Conservation (phyloP, 64 coral and sea anemone species). For the Montipora capricornis region DNA sequence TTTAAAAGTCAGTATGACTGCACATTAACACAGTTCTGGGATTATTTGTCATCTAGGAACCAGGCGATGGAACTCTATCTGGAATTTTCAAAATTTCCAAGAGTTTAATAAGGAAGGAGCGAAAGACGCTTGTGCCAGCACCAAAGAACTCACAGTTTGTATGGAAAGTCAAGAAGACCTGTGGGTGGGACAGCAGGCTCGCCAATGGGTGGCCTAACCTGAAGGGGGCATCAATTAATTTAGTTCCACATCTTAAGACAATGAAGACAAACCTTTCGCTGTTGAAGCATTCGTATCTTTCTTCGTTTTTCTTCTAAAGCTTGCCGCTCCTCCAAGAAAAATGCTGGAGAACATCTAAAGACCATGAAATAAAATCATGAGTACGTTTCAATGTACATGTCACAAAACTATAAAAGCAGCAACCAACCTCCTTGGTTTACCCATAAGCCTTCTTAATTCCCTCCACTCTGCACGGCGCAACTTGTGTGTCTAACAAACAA, state of each 20-base stretch:
- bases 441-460: slow-evolving; percentile 95
- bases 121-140: too few relatives aligned
- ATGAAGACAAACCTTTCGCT: slow-evolving; percentile 70
- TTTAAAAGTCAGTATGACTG: not conserved
- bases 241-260: not conserved
- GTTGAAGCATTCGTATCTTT: slow-evolving; percentile 95
- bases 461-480: slow-evolving; percentile 89
- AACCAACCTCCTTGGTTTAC: slow-evolving; percentile 92
- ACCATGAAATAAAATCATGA: not conserved
- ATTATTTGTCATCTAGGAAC: not conserved
- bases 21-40: too few relatives aligned
- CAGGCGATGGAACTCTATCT: too few relatives aligned
- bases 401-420: not conserved
- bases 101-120: too few relatives aligned
- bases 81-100: too few relatives aligned
- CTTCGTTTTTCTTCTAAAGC: slow-evolving; percentile 92
- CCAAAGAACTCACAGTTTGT: too few relatives aligned
- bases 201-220: too few relatives aligned
- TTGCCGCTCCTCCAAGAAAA: slow-evolving; percentile 92
- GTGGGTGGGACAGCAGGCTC: too few relatives aligned
- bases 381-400: too few relatives aligned
- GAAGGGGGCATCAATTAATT: too few relatives aligned
- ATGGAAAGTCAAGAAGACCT: too few relatives aligned
- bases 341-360: slow-evolving; percentile 88
- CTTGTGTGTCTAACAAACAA: slow-evolving; percentile 22